Base-by-base conservation (phyloP, 1,140 invertebrate species). In the Conopomorpha cramerella region DNA sequence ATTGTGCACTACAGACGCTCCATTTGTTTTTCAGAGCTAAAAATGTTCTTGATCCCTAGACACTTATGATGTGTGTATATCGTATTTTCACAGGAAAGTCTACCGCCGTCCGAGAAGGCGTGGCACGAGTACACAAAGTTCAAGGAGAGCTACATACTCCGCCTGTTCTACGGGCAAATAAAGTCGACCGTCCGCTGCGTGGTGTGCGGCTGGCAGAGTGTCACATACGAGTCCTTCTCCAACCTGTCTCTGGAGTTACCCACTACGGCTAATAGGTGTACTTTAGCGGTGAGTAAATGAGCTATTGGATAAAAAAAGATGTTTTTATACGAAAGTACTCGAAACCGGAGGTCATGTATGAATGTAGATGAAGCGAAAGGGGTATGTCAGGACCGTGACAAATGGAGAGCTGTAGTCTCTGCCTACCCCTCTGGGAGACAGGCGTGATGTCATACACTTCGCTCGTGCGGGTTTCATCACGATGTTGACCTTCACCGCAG, bases 211-310 rank as follows among this genome's bases (percentile, higher is more conserved):
- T 85, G 90, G 48, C 82, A 83, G 46, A 95, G 92, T 10, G 83
- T 87, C 18, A 95, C 88, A 0, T 96, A 94, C 60, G 93, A 97
- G 60, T 87, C 89, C 8, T 96, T 96, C 70, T 93, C 90, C 45
- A 92, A 89, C 67, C 78, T 96, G 13, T 91, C 90, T n/a, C 73
- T 95, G 30, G 92, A 92, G 25, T 80, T 96, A 43, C 87, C 90
- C 2, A 65, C 70, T 11, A 78, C 78, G 26, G 72, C 83, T 0
- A 79, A 80, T 37, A 65, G 81, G 17, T 92, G 89, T 61, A 81
- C 84, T 29, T 66, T 93, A 4, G 78, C 81, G 38, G 89, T 91
- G 67, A 82, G 82, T 79, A 34, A 34, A 31, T 29, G 28, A 13
- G 28, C 6, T 10, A 7, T 29, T 29, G 28, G 11, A 11, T 6